Percentiles rank a stretch among this genome's conserved stretches.
phyloP scores from a whole-genome alignment of 2,113 vertebrate species.

The Myanophis thanlyinensis region DNA sequence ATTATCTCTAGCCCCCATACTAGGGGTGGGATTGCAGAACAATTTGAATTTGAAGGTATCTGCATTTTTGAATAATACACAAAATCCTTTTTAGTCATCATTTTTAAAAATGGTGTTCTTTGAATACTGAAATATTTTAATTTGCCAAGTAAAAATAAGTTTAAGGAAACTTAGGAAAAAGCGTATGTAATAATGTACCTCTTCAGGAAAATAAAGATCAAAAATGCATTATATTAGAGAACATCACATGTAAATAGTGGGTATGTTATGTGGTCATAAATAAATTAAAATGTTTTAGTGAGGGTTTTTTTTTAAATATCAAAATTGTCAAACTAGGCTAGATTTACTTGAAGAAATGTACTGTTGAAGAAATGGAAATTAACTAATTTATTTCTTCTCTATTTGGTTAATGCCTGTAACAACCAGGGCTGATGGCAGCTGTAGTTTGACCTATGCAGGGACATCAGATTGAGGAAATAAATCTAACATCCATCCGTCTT shows the following conservation, averaged over 20 bases:
- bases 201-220: background rate
- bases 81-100: background rate
- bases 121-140: background rate
- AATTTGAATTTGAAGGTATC: background rate
- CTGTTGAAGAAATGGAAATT: background rate
- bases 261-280: background rate
- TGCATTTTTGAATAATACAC: background rate
- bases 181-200: background rate
- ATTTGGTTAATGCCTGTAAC: background rate
- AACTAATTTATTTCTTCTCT: background rate
- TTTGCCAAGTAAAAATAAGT: background rate
- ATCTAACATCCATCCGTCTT: background rate
- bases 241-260: background rate
- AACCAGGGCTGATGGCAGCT: background rate
- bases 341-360: background rate
- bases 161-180: background rate
- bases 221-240: background rate
- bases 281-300: background rate
- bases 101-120: background rate
- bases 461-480: background rate
- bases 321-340: background rate
- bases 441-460: background rate
- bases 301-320: background rate
- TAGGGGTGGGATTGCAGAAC: background rate
- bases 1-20: background rate